Evolutionary conservation across 1,140 invertebrate genomes (phyloP).

Genomic region (Tetramorium parvispinum): DNA sequence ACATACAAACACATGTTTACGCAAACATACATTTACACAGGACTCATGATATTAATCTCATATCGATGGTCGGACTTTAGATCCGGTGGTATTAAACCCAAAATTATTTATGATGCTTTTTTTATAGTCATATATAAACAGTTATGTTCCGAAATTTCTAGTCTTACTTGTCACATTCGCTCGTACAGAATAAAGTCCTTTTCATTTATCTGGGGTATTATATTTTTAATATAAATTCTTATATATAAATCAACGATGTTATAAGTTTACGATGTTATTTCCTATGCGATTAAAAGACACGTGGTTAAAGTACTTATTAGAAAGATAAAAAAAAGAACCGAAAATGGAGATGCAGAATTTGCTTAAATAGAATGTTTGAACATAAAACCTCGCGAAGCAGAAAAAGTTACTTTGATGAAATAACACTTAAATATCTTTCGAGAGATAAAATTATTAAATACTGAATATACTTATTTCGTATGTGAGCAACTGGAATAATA

Average conservation of each 20-base stretch:
- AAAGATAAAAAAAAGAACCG: neutral
- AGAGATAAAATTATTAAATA: neutral
- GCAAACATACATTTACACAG: neutral
- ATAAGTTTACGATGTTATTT: conserved; percentile 2
- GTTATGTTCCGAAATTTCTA: conserved; percentile 32
- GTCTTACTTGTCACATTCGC: conserved; percentile 21
- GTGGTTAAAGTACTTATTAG: conserved; percentile 30
- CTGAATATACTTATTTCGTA: conserved; percentile 14
- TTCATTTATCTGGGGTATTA: conserved; percentile 22
- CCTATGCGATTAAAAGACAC: conserved; percentile 11
- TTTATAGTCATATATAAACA: conserved; percentile 34
- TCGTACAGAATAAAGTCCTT: conserved; percentile 5
- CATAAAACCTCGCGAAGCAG: neutral
- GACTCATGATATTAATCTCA: conserved; percentile 42
- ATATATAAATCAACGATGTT: conserved; percentile 5
- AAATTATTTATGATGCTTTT: neutral
- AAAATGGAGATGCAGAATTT: neutral
- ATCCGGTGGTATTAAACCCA: conserved; percentile 18
- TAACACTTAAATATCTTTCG: neutral
- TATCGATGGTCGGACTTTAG: conserved; percentile 10
- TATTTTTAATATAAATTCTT: conserved; percentile 44
- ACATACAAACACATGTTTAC: neutral
- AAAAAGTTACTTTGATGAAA: neutral
- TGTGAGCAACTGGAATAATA: conserved; percentile 43
- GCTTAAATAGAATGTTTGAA: neutral